phyloP scores from a whole-genome alignment of 2,797 vertebrate genomes.

The Scyliorhinus canicula region DNA sequence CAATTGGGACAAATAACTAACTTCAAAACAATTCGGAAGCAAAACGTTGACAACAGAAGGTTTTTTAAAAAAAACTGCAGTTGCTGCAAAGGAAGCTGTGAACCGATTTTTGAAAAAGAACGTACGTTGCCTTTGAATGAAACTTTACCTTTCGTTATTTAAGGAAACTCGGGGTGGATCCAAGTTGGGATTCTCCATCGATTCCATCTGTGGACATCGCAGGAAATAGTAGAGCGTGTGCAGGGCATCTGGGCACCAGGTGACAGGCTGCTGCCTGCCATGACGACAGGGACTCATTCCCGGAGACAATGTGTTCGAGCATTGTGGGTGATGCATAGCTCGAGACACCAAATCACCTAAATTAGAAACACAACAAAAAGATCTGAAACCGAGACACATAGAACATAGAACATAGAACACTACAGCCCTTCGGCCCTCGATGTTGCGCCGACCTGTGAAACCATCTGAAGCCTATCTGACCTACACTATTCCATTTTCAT shows the following conservation, averaged over 20 bases:
- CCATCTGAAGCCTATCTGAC: too few species aligned
- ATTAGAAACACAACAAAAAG: not conserved
- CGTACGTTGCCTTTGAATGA: not conserved
- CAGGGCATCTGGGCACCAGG: constrained; percentile 83
- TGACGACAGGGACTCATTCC: constrained; percentile 61
- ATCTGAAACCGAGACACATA: not conserved
- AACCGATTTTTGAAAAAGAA: not conserved
- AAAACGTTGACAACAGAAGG: too few species aligned
- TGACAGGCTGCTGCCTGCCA: constrained; percentile 67
- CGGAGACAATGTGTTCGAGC: constrained; percentile 59
- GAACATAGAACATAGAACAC: too few species aligned
- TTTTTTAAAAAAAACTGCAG: too few species aligned
- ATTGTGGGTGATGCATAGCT: constrained; percentile 88
- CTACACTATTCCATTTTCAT: too few species aligned
- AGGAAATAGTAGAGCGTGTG: constrained; percentile 91
- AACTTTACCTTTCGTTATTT: constrained; percentile 67
- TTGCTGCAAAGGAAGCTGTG: not conserved
- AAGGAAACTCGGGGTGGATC: constrained; percentile 75
- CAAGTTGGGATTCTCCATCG: constrained; percentile 84
- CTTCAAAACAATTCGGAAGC: not conserved
- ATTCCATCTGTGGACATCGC: constrained; percentile 85
- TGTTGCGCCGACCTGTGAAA: too few species aligned
- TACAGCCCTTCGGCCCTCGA: too few species aligned
- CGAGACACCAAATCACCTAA: constrained; percentile 85
- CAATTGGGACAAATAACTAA: too few species aligned